Base-by-base conservation (phyloP, 2,888 invertebrate species). In the Prionchulus punctatus region DNA sequence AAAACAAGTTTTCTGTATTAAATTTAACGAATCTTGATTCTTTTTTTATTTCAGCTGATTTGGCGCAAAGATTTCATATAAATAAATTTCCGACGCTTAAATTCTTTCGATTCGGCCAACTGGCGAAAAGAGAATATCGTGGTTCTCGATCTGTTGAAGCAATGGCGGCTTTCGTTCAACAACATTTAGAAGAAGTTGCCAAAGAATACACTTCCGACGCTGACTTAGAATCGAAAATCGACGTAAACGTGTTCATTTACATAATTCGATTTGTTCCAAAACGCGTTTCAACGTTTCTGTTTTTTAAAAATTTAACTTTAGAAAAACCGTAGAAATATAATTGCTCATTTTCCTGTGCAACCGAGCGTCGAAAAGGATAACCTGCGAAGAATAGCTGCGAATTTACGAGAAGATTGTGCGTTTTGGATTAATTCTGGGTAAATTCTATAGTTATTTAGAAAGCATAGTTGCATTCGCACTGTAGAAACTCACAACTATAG, bases 61-160 rank as follows among this genome's bases (percentile, higher is more conserved):
- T 96, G 57, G 86, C 94, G 1, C 81, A 85, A 2, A 81, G 87
- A 64, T 98, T 90, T 75, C 90, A 92, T 69, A 92, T 98, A 58
- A 85, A 84, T 57, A 99, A 99, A 77, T 99, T 98, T 76, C 98
- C 98, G 3, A 99, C 98, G 2, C 74, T 99, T 57, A 99, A 99
- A 76, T 75, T 96, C 25, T 85, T 94, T 61, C 58, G 69, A 27
- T 69, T 71, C 62, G 76, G 76, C n/a, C 68, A 73, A 59, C 61
- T 72, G n/a, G 67, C 72, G 21, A 77, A 77, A 63, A 70, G 70
- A 58, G 77, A 77, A 62, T 77, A 75, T 61, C 62, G 68, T 55
- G 96, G 88, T 67, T 78, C 80, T 64, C 79, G 98, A 55, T 89
- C 92, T 18, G 82, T 81, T 0, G 90, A 94, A 56, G 91, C 96